Percentiles rank a stretch among this genome's conserved stretches.
Conservation (phyloP, 2,113 vertebrate genomes). For the Beaufortia kweichowensis region DNA sequence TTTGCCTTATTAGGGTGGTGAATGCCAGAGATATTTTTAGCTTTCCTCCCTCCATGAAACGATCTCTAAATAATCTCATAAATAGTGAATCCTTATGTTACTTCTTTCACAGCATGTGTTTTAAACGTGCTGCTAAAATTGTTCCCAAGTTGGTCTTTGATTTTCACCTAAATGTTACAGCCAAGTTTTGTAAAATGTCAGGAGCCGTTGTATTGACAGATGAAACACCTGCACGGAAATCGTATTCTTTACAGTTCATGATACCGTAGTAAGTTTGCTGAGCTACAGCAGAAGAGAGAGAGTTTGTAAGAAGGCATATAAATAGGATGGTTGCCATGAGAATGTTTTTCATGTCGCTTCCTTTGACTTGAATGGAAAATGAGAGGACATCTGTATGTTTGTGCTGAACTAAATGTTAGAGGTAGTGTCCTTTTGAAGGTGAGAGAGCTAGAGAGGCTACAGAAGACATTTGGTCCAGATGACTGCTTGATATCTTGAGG, state of each 20-base stretch:
- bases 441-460: conserved; percentile 31
- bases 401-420: conserved; percentile 19
- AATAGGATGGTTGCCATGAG: conserved; percentile 56
- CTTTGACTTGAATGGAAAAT: conserved; percentile 47
- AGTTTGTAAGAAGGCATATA: conserved; percentile 35
- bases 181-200: neutral
- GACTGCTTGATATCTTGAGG: conserved; percentile 24
- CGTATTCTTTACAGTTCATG: neutral
- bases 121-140: conserved; percentile 1
- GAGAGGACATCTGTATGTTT: conserved; percentile 30
- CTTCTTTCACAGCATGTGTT: conserved; percentile 2
- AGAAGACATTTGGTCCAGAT: neutral
- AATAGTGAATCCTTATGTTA: conserved; percentile 11
- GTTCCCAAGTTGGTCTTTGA: neutral
- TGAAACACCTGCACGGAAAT: neutral
- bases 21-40: conserved; percentile 46
- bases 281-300: conserved; percentile 17
- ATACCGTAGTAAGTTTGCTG: conserved; percentile 3
- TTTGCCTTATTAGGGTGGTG: conserved; percentile 52
- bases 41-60: conserved; percentile 39
- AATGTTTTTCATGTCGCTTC: conserved; percentile 42
- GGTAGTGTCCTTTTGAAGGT: conserved; percentile 28
- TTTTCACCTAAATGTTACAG: neutral
- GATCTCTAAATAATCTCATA: conserved; percentile 32
- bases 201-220: conserved; percentile 2